These are phyloP conservation scores for Conopomorpha cramerella DNA, from an alignment of 1,140 invertebrate genomes.

Conservation along the genomic window DNA sequence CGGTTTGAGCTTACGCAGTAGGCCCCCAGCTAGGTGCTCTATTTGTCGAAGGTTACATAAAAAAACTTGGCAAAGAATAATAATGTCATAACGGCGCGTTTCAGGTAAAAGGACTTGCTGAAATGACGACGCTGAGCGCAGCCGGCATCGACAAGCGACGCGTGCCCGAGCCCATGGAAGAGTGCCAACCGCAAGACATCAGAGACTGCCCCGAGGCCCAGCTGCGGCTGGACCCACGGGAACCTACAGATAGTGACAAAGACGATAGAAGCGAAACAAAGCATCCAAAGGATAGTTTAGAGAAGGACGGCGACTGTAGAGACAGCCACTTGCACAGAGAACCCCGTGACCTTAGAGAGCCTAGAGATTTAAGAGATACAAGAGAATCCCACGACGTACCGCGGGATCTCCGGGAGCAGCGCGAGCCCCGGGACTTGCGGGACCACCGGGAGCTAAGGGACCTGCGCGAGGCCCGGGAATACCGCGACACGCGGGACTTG, in stretches of 20 bases:
- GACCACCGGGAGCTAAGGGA: slow-evolving; percentile 25
- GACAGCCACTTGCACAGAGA: slow-evolving; percentile 19
- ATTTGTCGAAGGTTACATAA: no score
- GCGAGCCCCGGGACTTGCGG: slow-evolving; percentile 7
- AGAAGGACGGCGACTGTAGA: slow-evolving; percentile 25
- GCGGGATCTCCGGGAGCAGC: slow-evolving; percentile 15
- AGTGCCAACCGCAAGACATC: slow-evolving; percentile 35
- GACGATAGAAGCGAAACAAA: slow-evolving; percentile 36
- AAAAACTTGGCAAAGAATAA: no score
- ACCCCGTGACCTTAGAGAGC: slow-evolving; percentile 18
- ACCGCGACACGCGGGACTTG: slow-evolving; percentile 25
- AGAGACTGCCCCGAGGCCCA: slow-evolving; percentile 29
- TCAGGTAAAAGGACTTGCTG: slow-evolving; percentile 84
- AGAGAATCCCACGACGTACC: slow-evolving; percentile 11
- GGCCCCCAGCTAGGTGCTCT: no score
- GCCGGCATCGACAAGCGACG: slow-evolving; percentile 50
- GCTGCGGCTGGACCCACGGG: slow-evolving; percentile 17
- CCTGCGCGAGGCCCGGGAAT: slow-evolving; percentile 25
- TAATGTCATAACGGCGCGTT: no score
- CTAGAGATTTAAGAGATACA: slow-evolving; percentile 20
- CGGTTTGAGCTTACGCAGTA: no score
- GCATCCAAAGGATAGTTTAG: slow-evolving; percentile 22
- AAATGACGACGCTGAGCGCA: slow-evolving; percentile 82
- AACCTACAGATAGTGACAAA: slow-evolving; percentile 27
- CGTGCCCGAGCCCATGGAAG: slow-evolving; percentile 50